These are phyloP conservation scores for Polylopha cassiicola DNA, from an alignment of 2,888 invertebrate species.

Conservation along the genomic window DNA sequence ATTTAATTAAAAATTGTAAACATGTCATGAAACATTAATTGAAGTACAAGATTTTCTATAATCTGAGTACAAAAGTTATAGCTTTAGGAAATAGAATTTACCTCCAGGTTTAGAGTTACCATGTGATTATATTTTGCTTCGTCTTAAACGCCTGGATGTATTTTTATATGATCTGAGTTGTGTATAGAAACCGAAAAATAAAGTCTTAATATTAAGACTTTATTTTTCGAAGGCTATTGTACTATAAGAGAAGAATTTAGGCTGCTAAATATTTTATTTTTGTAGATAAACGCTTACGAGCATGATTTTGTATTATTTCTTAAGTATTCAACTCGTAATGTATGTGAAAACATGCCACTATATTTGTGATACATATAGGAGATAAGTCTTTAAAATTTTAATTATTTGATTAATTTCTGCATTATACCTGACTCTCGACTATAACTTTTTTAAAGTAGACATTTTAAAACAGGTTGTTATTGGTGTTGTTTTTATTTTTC, in stretches of 20 bases:
- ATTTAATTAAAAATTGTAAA: no score
- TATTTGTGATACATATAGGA: slow-evolving; percentile 15
- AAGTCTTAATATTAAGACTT: slow-evolving; percentile 17
- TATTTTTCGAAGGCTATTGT: slow-evolving; percentile 25
- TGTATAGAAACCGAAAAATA: slow-evolving; percentile 18
- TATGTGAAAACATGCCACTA: slow-evolving; percentile 14
- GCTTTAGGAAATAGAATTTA: no score
- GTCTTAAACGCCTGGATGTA: slow-evolving; percentile 7
- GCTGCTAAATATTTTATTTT: slow-evolving; percentile 17
- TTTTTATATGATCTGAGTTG: slow-evolving; percentile 18
- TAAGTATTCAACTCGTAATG: slow-evolving; percentile 11
- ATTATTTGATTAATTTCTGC: slow-evolving; percentile 13
- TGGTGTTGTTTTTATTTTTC: slow-evolving; percentile 22
- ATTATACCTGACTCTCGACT: slow-evolving; percentile 20
- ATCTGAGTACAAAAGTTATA: no score
- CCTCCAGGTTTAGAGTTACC: no score
- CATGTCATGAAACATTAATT: no score
- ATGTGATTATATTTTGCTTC: slow-evolving; percentile 10
- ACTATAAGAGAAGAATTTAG: slow-evolving; percentile 13
- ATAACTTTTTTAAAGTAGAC: slow-evolving; percentile 25
- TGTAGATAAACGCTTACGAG: slow-evolving; percentile 7
- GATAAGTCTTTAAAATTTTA: slow-evolving; percentile 13
- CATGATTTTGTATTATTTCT: slow-evolving; percentile 15
- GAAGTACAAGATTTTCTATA: no score
- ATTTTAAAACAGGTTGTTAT: slow-evolving; percentile 25